Evolutionary conservation across 2,888 invertebrate genomes (phyloP).

Genomic region (Camptogramma bilineatum): DNA sequence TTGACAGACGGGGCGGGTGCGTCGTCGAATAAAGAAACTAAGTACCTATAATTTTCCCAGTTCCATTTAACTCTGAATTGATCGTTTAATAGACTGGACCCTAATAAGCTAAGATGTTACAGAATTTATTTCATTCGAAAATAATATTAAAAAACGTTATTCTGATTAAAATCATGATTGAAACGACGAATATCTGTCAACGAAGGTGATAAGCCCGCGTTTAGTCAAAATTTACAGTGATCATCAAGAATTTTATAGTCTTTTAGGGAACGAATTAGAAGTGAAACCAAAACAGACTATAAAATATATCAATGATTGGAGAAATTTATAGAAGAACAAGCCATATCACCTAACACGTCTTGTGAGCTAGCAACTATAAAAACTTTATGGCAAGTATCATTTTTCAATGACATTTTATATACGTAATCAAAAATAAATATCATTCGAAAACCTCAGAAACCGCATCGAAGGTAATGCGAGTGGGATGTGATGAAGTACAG

Average conservation of each 20-base stretch:
- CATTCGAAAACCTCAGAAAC: slow-evolving; percentile 48
- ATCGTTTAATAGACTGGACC: not conserved
- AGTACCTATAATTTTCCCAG: not conserved
- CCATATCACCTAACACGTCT: slow-evolving; percentile 28
- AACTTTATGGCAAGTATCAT: slow-evolving; percentile 49
- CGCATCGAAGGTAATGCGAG: slow-evolving; percentile 57
- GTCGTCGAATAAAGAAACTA: too few relatives aligned
- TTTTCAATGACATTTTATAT: slow-evolving; percentile 60
- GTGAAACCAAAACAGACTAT: slow-evolving; percentile 37
- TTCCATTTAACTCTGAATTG: not conserved
- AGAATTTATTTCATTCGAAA: slow-evolving; percentile 11
- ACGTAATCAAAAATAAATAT: slow-evolving; percentile 64
- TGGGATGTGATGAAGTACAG: slow-evolving; percentile 30
- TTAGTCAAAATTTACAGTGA: slow-evolving; percentile 30
- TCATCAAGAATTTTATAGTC: slow-evolving; percentile 29
- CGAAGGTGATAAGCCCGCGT: slow-evolving; percentile 25
- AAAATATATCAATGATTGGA: slow-evolving; percentile 38
- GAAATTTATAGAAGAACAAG: slow-evolving; percentile 33
- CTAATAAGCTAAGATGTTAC: slow-evolving; percentile 8
- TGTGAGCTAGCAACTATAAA: slow-evolving; percentile 28
- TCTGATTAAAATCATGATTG: slow-evolving; percentile 32
- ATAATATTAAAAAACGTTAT: slow-evolving; percentile 23
- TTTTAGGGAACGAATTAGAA: slow-evolving; percentile 31
- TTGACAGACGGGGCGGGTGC: too few relatives aligned
- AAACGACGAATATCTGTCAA: slow-evolving; percentile 31